Conservation (phyloP, 2,113 vertebrate species). For the Oryzias curvinotus region DNA sequence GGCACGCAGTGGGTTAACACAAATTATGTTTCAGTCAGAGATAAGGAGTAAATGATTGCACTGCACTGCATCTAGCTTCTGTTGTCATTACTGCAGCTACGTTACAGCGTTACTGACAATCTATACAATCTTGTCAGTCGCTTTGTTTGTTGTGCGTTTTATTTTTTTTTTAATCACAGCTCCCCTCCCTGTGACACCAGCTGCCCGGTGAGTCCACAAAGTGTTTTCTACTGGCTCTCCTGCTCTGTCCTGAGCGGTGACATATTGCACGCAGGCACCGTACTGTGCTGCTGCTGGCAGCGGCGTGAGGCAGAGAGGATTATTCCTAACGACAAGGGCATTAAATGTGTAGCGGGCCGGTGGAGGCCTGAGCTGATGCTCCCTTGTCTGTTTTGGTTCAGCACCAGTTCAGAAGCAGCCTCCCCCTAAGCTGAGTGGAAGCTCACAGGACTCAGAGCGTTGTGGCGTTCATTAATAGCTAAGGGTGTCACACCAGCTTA, state of each 20-base stretch:
- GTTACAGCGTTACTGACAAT: constrained; percentile 42
- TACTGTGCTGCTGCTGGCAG: constrained; percentile 57
- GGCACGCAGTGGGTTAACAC: constrained; percentile 44
- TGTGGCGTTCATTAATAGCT: constrained; percentile 71
- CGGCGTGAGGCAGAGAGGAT: constrained; percentile 62
- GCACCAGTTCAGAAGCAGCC: constrained; percentile 69
- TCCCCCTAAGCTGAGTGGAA: constrained; percentile 54
- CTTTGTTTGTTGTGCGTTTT: constrained; percentile 29
- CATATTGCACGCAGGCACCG: constrained; percentile 66
- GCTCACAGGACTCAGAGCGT: constrained; percentile 62
- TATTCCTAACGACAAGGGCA: constrained; percentile 73
- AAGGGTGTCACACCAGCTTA: constrained; percentile 75
- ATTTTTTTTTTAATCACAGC: constrained; percentile 47
- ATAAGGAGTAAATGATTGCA: constrained; percentile 63
- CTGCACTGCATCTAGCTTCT: constrained; percentile 52
- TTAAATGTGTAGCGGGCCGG: constrained; percentile 74
- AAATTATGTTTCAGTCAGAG: constrained; percentile 50
- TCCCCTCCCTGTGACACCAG: constrained; percentile 26
- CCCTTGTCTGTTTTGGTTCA: constrained; percentile 68
- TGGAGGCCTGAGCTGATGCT: constrained; percentile 66
- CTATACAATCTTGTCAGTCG: constrained; percentile 45
- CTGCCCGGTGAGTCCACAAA: constrained; percentile 48
- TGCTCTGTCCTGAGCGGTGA: constrained; percentile 51
- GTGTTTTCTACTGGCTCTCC: constrained; percentile 38
- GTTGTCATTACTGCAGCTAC: constrained; percentile 52